phyloP scores from a whole-genome alignment of 1,140 invertebrate genomes.

The Saccostrea echinata region DNA sequence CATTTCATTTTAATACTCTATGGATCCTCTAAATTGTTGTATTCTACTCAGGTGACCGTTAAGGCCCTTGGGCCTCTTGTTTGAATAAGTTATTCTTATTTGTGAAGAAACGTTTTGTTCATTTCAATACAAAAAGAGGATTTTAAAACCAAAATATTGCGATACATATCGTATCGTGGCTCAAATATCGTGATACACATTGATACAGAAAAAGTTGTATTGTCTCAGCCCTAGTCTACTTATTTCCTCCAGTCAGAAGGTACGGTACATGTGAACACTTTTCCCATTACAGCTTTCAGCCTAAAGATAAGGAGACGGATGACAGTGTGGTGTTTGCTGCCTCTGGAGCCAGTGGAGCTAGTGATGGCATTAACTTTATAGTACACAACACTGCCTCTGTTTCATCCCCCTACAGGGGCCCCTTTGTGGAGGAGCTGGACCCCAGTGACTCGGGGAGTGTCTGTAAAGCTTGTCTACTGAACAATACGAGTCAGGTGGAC shows the following conservation, averaged over 20 bases:
- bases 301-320: constrained; percentile 17
- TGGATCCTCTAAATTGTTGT: too few species aligned
- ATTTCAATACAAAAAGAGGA: too few species aligned
- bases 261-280: not conserved
- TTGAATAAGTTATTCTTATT: too few species aligned
- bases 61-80: too few species aligned
- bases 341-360: not conserved
- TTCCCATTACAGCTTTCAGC: not conserved
- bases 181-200: too few species aligned
- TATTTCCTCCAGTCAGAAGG: not conserved
- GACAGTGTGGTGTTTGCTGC: constrained; percentile 43
- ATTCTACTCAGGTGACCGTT: too few species aligned
- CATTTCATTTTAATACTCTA: too few species aligned
- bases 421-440: not conserved
- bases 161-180: too few species aligned
- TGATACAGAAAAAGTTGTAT: too few species aligned
- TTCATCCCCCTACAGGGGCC: not conserved
- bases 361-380: constrained; percentile 7
- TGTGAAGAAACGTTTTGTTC: too few species aligned
- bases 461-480: constrained; percentile 17
- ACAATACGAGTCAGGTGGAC: not conserved
- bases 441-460: constrained; percentile 1
- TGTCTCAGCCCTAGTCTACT: too few species aligned
- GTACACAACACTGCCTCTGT: not conserved
- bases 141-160: too few species aligned